A percentile compares a stretch with the other conserved stretches of the same genome.
These are phyloP conservation scores for Typhlichthys eigenmanni DNA, from an alignment of 2,797 vertebrate genomes.

Conservation along the genomic window DNA sequence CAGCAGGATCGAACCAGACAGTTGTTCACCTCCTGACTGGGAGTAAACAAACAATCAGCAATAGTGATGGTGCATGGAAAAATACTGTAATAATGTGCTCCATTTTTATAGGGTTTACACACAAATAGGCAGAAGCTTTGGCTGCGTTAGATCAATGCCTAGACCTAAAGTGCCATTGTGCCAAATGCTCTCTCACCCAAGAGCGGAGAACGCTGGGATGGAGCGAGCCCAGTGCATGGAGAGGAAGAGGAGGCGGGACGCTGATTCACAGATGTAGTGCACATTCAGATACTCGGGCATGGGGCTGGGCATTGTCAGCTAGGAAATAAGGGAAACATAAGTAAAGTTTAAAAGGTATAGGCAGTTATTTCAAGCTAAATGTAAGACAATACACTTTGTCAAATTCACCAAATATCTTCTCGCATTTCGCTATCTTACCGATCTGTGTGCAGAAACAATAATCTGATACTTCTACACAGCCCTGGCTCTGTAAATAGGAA, in stretches of 20 bases:
- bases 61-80: not conserved
- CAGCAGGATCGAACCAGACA: conserved; percentile 95
- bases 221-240: conserved; percentile 99
- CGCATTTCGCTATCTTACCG: no score
- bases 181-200: conserved; percentile 83
- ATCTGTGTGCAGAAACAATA: no score
- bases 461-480: no score
- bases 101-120: not conserved
- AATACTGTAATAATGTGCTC: not conserved
- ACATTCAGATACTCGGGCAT: conserved; percentile 98
- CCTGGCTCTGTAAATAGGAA: no score
- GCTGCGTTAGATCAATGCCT: not conserved
- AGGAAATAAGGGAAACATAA: conserved; percentile 1
- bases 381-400: no score
- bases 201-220: conserved; percentile 95
- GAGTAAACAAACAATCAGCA: conserved; percentile 11
- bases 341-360: not conserved
- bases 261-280: conserved; percentile 99
- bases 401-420: no score
- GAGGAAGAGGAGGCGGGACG: conserved; percentile 95
- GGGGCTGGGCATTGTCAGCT: conserved; percentile 87
- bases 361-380: no score
- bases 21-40: conserved; percentile 95
- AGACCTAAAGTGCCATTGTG: not conserved
- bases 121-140: conserved; percentile 4